Base-by-base conservation (phyloP, 2,113 vertebrate genomes). In the Sinocyclocheilus anophthalmus region DNA sequence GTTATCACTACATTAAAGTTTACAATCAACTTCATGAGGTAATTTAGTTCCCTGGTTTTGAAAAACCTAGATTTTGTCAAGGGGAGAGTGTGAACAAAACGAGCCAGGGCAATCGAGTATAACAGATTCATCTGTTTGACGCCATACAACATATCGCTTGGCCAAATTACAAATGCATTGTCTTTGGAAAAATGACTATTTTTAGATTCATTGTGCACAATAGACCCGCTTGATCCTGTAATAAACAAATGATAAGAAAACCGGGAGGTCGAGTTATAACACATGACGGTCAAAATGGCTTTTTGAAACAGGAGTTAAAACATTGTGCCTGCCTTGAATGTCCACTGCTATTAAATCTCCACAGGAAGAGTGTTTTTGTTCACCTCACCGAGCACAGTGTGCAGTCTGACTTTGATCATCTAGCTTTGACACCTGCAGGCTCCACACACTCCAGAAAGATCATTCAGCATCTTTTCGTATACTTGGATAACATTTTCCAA, bases 11-110 rank as follows among this genome's bases (percentile, higher is more conserved):
- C 92, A 93, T 93, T 95, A 94, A 90, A 92, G 92, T 94, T 94
- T 95, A 96, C 95, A 96, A 95, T 96, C 95, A 95, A 90, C 93
- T 95, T 93, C 86, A 93, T 94, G 95, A 96, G 95, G 95, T 95
- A 91, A 93, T 94, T 95, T 93, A 94, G 92, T 95, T 94, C 93
- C 89, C 90, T 91, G 91, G 89, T 88, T 92, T 87, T 39, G 88
- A 93, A 92, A 88, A 92, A 92, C 92, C 90, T 92, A 88, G 91
- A 79, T 83, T 50, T 87, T 83, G 88, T 86, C 67, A 20, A 24
- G 39, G 78, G 77, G 90, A 86, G 88, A 88, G 80, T 55, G 85
- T 89, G 91, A 87, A 90, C 90, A 78, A 90, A 83, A 88, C 90
- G 85, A 61, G 57, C 30, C 76, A 84, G 63, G 84, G 37, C 55